Evolutionary conservation across 2,888 invertebrate genomes (phyloP).

Genomic region (Nomada goodeniana): DNA sequence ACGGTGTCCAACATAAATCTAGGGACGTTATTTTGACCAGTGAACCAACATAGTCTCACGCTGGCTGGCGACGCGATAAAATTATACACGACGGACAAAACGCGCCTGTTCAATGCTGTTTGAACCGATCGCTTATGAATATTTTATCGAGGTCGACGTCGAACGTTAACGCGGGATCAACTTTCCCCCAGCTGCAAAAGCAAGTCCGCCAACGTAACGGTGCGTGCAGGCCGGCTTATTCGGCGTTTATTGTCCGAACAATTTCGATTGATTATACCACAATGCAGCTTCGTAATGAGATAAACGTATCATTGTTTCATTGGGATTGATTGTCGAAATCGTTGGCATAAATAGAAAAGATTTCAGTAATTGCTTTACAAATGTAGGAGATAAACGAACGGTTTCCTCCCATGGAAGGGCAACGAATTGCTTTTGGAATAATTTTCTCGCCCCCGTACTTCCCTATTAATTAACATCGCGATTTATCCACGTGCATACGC

Average conservation of each 20-base stretch:
- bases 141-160: slow-evolving; percentile 4
- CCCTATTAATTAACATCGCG: slow-evolving; percentile 77
- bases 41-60: no score
- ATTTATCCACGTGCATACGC: slow-evolving; percentile 29
- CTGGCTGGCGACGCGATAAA: no score
- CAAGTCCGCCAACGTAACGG: neutral
- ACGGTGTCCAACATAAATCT: no score
- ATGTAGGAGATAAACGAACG: slow-evolving; percentile 58
- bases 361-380: slow-evolving; percentile 47
- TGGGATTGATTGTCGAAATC: slow-evolving; percentile 58
- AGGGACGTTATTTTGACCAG: no score
- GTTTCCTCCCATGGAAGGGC: slow-evolving; percentile 55
- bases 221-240: slow-evolving; percentile 7
- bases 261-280: slow-evolving; percentile 47
- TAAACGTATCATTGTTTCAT: slow-evolving; percentile 58
- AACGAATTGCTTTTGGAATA: slow-evolving; percentile 57
- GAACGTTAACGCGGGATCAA: neutral
- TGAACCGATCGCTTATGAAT: neutral
- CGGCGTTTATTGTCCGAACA: slow-evolving; percentile 36
- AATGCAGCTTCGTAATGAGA: slow-evolving; percentile 51
- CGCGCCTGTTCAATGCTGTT: neutral
- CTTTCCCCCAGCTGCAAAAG: neutral
- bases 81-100: neutral
- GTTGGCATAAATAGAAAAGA: slow-evolving; percentile 54
- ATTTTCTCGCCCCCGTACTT: slow-evolving; percentile 76